Percentiles rank a stretch among this genome's conserved stretches.
phyloP scores from a whole-genome alignment of 1,140 invertebrate species.

The Camponotus pennsylvanicus region DNA sequence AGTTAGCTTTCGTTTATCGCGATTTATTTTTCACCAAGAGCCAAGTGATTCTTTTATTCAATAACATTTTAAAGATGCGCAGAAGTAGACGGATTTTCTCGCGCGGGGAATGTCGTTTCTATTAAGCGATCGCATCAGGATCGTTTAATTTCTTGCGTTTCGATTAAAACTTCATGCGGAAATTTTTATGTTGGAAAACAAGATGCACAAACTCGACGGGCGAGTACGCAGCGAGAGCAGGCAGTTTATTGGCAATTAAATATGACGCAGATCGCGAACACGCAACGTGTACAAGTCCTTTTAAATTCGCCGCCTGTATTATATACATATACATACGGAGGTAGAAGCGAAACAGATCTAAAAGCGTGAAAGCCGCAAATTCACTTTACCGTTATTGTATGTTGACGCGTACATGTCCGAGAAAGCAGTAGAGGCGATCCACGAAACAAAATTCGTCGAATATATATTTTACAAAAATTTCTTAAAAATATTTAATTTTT shows the following conservation, averaged over 20 bases:
- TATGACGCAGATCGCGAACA: conserved; percentile 70
- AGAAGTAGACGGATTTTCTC: conserved; percentile 13
- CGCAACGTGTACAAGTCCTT: not conserved
- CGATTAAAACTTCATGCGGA: conserved; percentile 39
- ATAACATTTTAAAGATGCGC: conserved; percentile 18
- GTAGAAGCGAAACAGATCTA: not conserved
- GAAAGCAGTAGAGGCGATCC: not conserved
- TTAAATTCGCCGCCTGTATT: conserved; percentile 15
- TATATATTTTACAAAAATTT: too few relatives aligned
- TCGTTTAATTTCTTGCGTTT: conserved; percentile 56
- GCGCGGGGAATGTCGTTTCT: conserved; percentile 36
- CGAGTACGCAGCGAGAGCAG: not conserved
- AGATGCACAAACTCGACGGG: conserved; percentile 18
- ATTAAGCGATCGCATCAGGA: conserved; percentile 20
- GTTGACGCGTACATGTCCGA: not conserved
- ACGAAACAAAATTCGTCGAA: not conserved
- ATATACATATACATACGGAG: not conserved
- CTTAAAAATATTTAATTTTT: too few relatives aligned
- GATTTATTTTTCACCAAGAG: conserved; percentile 11
- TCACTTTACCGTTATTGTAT: conserved; percentile 27
- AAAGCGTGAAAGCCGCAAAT: conserved; percentile 12
- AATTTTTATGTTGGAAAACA: conserved; percentile 20
- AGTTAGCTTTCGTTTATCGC: not conserved
- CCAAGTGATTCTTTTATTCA: conserved; percentile 35
- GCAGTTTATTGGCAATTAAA: conserved; percentile 78